A percentile compares a stretch with the other conserved stretches of the same genome.
These are phyloP conservation scores for Agapornis canus DNA, from an alignment of 2,797 vertebrate genomes.

Conservation along the genomic window DNA sequence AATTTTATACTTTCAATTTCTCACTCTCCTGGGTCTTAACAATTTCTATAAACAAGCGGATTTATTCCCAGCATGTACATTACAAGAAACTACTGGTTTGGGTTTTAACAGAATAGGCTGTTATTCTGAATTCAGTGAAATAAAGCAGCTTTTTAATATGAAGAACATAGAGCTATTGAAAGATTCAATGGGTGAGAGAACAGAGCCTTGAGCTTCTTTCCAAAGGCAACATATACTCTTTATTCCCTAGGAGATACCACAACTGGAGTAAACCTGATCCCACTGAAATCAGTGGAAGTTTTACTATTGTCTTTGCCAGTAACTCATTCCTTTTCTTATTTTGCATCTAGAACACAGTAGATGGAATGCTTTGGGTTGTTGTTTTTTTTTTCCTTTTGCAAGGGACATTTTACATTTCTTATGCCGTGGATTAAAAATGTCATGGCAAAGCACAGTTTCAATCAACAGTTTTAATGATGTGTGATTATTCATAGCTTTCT, in stretches of 20 bases:
- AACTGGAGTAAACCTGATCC: neutral
- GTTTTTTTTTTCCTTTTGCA: neutral
- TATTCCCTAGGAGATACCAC: neutral
- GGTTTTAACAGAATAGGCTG: neutral
- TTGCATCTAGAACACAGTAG: neutral
- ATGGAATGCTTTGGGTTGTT: neutral
- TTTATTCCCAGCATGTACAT: neutral
- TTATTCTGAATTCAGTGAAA: neutral
- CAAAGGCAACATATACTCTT: neutral
- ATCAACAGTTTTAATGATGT: slow-evolving; percentile 54
- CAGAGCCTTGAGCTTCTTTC: neutral
- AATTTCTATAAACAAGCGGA: neutral
- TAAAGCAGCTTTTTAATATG: neutral
- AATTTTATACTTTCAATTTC: neutral
- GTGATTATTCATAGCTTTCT: slow-evolving; percentile 73
- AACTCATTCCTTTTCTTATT: neutral
- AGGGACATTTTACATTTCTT: slow-evolving; percentile 3
- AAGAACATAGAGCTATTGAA: neutral
- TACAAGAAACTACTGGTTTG: neutral
- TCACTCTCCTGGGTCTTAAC: neutral
- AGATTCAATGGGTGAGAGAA: neutral
- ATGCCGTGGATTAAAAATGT: slow-evolving; percentile 52
- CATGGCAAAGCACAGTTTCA: slow-evolving; percentile 45
- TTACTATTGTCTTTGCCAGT: neutral
- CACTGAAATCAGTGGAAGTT: neutral